Evolutionary conservation across 2,797 vertebrate genomes (phyloP), one percentile per base, ranked within the genome.

Genomic region (Siniperca obscura): DNA sequence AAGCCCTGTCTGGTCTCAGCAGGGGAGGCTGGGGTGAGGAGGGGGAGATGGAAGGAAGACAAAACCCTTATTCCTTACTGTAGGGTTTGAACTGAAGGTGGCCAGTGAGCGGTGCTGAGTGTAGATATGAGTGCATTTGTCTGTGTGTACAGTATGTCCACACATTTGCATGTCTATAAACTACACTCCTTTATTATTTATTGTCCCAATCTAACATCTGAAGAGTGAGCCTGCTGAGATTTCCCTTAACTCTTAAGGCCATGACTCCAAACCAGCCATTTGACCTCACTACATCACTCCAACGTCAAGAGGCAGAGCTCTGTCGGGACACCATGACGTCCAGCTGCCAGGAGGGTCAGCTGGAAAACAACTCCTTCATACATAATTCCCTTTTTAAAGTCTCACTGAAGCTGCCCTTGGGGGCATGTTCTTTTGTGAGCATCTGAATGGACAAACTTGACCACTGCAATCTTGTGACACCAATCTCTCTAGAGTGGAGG

Each of bases 1-100:
- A 89, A 82, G 81, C 70, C 57, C 81, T 88, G 85, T 92, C 81
- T 91, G 80, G 64, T 88, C 91, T 86, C 88, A 92, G 90, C 92
- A 90, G 92, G 91, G 85, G 82, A 81, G 70, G 56, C 55, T 65
- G 65, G 83, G 78, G 70, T 62, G 59, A 67, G 60, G 76, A 76
- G 61, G 48, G 76, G 80, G 70, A 70, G 46, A 73, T 40, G 56
- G 40, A 71, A 69, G 59, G 55, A 68, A 74, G 66, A 83, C 67
- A 66, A 78, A 76, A 64, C 59, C 42, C 44, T 82, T 52, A 42
- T 70, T 68, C 62, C 46, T 65, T 44, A 71, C 65, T 81, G 83
- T 73, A 62, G 44, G 14, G 10, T 68, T 59, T 79, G 60, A 82
- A 53, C 52, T 74, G 30, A 27, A 71, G 56, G 74, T 40, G 65